Conservation (phyloP, 2,888 invertebrate species). For the Drosophila acutilabella region DNA sequence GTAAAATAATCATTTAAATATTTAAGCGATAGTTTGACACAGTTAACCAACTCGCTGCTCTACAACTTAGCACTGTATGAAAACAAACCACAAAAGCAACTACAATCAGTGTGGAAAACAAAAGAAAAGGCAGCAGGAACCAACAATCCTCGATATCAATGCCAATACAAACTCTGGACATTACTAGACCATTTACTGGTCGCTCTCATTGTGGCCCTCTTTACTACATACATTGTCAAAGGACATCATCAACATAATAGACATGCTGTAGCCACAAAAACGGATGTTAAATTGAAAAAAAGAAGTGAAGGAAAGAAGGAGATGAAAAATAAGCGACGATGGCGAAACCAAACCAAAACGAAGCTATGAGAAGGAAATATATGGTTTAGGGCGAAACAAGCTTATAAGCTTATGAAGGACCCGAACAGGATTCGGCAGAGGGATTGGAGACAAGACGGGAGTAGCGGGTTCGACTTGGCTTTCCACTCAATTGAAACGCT, state of each 20-base stretch:
- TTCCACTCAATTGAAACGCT: conserved; percentile 78
- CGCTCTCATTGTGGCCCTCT: conserved; percentile 19
- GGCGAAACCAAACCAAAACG: conserved; percentile 39
- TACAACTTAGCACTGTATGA: background rate
- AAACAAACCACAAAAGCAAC: conserved; percentile 33
- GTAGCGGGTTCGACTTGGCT: conserved; percentile 46
- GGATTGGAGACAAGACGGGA: background rate
- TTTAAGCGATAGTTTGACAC: conserved; percentile 20
- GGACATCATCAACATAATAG: conserved; percentile 76
- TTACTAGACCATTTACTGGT: conserved; percentile 42
- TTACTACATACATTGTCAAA: conserved; percentile 68
- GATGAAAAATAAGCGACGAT: conserved; percentile 15
- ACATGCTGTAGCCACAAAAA: conserved; percentile 69
- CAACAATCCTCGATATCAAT: conserved; percentile 41
- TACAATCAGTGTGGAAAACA: conserved; percentile 39
- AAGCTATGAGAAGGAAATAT: conserved; percentile 60
- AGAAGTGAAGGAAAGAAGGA: background rate
- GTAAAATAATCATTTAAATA: background rate
- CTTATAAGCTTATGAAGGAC: conserved; percentile 67
- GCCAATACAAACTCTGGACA: conserved; percentile 51
- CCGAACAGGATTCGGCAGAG: conserved; percentile 17
- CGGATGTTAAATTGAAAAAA: conserved; percentile 69
- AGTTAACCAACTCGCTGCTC: conserved; percentile 8
- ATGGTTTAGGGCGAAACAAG: conserved; percentile 60
- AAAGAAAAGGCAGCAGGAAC: background rate